Percentiles rank a stretch among this genome's conserved stretches.
phyloP scores from a whole-genome alignment of 2,797 vertebrate species.

The Sciurus carolinensis region DNA sequence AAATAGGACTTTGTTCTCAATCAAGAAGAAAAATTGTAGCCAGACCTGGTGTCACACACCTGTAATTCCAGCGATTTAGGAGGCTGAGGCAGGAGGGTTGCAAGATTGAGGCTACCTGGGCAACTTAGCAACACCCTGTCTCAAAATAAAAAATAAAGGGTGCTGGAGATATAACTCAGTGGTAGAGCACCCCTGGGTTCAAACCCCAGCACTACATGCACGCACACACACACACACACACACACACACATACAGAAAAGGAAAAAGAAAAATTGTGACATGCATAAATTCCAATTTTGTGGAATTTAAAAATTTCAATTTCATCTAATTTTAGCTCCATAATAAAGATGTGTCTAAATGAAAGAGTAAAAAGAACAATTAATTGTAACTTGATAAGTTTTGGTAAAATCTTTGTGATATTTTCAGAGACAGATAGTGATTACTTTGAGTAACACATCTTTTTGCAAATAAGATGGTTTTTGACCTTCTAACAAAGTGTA shows the following conservation, averaged over 20 bases:
- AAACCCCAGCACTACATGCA: no score
- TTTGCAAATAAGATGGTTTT: slow-evolving; percentile 30
- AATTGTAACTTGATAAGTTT: neutral
- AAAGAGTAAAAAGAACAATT: slow-evolving; percentile 32
- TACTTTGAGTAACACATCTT: slow-evolving; percentile 8
- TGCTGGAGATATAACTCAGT: no score
- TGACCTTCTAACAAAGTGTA: slow-evolving; percentile 28
- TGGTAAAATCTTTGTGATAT: slow-evolving; percentile 17
- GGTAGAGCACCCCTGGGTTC: no score
- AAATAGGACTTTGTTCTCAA: slow-evolving; percentile 29
- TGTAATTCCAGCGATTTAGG: no score
- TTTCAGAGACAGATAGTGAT: slow-evolving; percentile 4
- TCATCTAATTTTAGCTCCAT: neutral
- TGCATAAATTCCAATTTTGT: neutral
- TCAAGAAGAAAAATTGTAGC: neutral
- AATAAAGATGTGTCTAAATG: neutral
- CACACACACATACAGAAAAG: no score
- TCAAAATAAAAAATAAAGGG: no score
- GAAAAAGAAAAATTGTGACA: slow-evolving; percentile 1
- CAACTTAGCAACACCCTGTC: no score
- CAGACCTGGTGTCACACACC: no score
- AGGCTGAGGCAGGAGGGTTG: no score
- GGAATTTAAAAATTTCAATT: neutral
- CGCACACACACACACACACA: no score
- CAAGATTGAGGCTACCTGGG: no score